Evolutionary conservation across 2,113 vertebrate genomes (phyloP), one percentile per base, ranked within the genome.

Genomic region (Podilymbus podiceps): DNA sequence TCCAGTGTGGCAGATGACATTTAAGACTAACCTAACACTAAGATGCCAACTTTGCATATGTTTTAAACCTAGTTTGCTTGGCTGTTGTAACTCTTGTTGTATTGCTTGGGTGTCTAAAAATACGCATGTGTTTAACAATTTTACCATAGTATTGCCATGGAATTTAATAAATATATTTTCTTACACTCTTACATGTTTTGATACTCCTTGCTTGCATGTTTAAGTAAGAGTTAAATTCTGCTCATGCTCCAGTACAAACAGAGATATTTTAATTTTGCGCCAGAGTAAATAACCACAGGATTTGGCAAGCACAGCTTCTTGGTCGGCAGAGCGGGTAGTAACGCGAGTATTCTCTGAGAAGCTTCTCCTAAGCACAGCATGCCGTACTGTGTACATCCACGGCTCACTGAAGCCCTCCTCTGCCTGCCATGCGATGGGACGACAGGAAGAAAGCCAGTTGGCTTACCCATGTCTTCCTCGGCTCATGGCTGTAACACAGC

Each of bases 141-240:
- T 97, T 98, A 92, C 95, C 90, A 93, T 98, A 97, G 94, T 97
- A 98, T 96, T 98, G 97, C 97, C 95, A 97, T 98, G 97, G 89
- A 96, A 97, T 97, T 97, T 97, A 98, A 98, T 98, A 98, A 98
- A 98, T 98, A 98, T 98, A 98, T 98, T 98, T 98, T 98, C 98
- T 98, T 98, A 98, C 96, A 96, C 69, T 91, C 92, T 93, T 95
- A 96, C 0, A 91, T 74, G 85, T 95, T 85, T 90, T 89, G 40
- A 50, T 77, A 68, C 95, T 97, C 56, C 31, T 95, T 94, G 71
- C 84, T 91, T 94, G 84, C 85, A 85, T 80, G 42, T 72, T 92
- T 50, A 86, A 80, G 9, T 53, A 73, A 84, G 60, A 93, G 62
- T 92, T 90, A 92, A 95, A 68, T 76, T 76, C n/a, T 82, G n/a